phyloP scores from a whole-genome alignment of 2,797 vertebrate genomes.

The Chelon auratus region DNA sequence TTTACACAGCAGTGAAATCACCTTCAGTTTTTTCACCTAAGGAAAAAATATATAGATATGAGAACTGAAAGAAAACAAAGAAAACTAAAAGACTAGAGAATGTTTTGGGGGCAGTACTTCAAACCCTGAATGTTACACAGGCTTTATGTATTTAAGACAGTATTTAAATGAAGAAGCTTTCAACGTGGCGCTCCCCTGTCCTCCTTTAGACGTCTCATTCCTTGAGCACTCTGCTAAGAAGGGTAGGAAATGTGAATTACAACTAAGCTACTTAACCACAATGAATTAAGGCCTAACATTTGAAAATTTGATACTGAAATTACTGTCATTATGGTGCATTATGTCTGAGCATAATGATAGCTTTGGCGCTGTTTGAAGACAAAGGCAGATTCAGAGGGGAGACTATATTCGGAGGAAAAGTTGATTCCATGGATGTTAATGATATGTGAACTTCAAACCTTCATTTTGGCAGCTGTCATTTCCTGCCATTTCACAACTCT shows the following conservation, averaged over 20 bases:
- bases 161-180: slow-evolving; percentile 39
- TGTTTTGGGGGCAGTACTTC: too few species aligned
- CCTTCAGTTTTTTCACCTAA: too few species aligned
- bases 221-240: slow-evolving; percentile 68
- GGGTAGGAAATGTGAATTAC: slow-evolving; percentile 74
- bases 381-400: slow-evolving; percentile 63
- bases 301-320: slow-evolving; percentile 81
- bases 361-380: slow-evolving; percentile 76
- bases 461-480: slow-evolving; percentile 66
- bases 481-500: slow-evolving; percentile 61
- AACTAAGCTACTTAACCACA: slow-evolving; percentile 79
- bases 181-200: slow-evolving; percentile 18
- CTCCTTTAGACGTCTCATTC: slow-evolving; percentile 52
- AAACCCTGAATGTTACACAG: background rate
- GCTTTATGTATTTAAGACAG: slow-evolving; percentile 13
- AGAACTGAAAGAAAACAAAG: background rate
- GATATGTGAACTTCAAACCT: slow-evolving; percentile 77
- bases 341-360: slow-evolving; percentile 76
- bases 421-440: slow-evolving; percentile 75
- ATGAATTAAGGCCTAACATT: slow-evolving; percentile 78
- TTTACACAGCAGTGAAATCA: too few species aligned
- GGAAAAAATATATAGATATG: background rate
- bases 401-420: slow-evolving; percentile 67
- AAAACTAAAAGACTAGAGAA: background rate
- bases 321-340: slow-evolving; percentile 80